Evolutionary conservation across 2,797 vertebrate species (phyloP).

Genomic region (Lepilemur septentrionalis): DNA sequence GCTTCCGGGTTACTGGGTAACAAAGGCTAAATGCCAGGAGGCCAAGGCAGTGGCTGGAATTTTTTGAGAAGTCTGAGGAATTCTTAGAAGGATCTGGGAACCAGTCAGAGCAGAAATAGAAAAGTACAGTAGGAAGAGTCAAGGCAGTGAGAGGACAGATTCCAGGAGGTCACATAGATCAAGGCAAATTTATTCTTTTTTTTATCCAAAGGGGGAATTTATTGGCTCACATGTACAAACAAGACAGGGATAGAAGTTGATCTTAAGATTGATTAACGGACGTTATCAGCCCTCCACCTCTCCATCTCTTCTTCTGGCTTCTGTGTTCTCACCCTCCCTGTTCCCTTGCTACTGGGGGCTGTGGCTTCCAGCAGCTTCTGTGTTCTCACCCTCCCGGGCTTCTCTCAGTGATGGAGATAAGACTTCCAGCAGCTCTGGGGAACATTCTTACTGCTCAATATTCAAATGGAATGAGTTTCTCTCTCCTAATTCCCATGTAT

Average conservation of each 20-base stretch:
- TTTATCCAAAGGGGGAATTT: neutral
- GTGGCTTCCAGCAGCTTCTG: neutral
- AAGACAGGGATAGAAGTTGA: neutral
- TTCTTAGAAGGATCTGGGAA: slow-evolving; percentile 15
- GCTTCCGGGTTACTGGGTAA: neutral
- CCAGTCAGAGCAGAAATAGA: neutral
- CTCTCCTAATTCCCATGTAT: neutral
- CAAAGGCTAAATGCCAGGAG: neutral
- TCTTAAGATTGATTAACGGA: neutral
- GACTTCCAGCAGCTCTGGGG: neutral
- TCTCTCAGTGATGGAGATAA: neutral
- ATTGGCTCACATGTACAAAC: neutral
- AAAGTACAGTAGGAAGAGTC: neutral
- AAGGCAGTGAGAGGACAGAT: neutral
- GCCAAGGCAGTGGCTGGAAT: neutral
- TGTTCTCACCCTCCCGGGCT: neutral
- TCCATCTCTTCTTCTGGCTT: neutral
- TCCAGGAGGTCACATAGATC: neutral
- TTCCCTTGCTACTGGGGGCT: neutral
- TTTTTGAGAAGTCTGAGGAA: neutral
- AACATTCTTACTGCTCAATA: neutral
- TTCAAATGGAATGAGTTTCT: neutral
- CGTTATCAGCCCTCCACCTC: neutral
- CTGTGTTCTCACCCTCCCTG: neutral
- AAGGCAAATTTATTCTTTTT: neutral